These are phyloP conservation scores for Asarcornis scutulata DNA, from an alignment of 2,113 vertebrate species.

Conservation along the genomic window DNA sequence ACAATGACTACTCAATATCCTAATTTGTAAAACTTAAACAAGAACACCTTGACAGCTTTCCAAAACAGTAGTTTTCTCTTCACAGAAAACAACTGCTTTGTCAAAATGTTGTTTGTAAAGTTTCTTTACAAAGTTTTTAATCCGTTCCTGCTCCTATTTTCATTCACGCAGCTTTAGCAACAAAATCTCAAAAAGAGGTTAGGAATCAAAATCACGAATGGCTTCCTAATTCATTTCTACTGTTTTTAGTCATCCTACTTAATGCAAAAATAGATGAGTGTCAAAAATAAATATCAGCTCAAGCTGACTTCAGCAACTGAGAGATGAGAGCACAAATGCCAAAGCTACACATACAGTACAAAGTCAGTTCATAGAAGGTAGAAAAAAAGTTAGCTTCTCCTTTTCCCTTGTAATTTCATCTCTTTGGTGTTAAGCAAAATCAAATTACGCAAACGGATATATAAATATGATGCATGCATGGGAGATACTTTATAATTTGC, in stretches of 20 bases:
- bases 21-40: neutral
- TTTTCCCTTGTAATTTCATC: neutral
- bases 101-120: neutral
- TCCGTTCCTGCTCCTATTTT: neutral
- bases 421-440: neutral
- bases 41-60: neutral
- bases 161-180: neutral
- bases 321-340: neutral
- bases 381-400: neutral
- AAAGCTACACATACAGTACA: neutral
- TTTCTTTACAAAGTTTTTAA: neutral
- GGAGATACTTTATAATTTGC: neutral
- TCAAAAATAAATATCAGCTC: constrained; percentile 2
- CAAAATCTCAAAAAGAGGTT: neutral
- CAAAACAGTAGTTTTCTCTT: neutral
- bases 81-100: neutral
- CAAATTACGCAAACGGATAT: neutral
- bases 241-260: neutral
- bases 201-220: neutral
- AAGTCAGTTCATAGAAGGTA: neutral
- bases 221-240: neutral
- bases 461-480: neutral
- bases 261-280: neutral
- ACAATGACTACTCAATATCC: neutral
- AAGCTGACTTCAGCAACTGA: neutral